Evolutionary conservation across 1,140 invertebrate genomes (phyloP).

Genomic region (Trichoplusia ni): DNA sequence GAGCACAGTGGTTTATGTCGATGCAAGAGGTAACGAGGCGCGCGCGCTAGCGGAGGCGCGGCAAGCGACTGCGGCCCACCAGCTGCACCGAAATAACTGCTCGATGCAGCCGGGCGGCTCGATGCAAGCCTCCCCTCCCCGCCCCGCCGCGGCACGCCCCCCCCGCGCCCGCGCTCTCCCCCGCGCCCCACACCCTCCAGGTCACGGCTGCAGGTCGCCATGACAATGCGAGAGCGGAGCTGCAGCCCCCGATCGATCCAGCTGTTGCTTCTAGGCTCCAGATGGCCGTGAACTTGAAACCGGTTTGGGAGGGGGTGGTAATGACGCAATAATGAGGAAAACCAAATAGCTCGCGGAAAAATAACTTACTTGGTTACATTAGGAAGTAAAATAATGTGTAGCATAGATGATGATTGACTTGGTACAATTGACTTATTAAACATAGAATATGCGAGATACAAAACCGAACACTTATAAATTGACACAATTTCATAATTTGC

Average conservation of each 20-base stretch:
- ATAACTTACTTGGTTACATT: background rate
- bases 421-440: background rate
- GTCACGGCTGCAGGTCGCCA: slow-evolving; percentile 73
- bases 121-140: slow-evolving; percentile 52
- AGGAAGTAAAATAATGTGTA: background rate
- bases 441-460: background rate
- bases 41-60: slow-evolving; percentile 66
- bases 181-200: slow-evolving; percentile 46
- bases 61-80: slow-evolving; percentile 60
- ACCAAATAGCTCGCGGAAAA: background rate
- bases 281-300: slow-evolving; percentile 63
- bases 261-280: slow-evolving; percentile 69
- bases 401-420: background rate
- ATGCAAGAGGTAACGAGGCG: slow-evolving; percentile 49
- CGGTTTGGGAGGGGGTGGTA: slow-evolving; percentile 22
- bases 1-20: slow-evolving; percentile 53
- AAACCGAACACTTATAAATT: background rate
- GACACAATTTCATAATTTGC: background rate
- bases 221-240: slow-evolving; percentile 51
- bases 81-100: slow-evolving; percentile 79
- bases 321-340: background rate
- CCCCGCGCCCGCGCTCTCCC: slow-evolving; percentile 20
- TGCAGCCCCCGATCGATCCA: slow-evolving; percentile 67
- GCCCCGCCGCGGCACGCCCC: slow-evolving; percentile 8
- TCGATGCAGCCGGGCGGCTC: slow-evolving; percentile 70